These are phyloP conservation scores for Nesidiocoris tenuis DNA, from an alignment of 2,888 invertebrate species.

Conservation along the genomic window DNA sequence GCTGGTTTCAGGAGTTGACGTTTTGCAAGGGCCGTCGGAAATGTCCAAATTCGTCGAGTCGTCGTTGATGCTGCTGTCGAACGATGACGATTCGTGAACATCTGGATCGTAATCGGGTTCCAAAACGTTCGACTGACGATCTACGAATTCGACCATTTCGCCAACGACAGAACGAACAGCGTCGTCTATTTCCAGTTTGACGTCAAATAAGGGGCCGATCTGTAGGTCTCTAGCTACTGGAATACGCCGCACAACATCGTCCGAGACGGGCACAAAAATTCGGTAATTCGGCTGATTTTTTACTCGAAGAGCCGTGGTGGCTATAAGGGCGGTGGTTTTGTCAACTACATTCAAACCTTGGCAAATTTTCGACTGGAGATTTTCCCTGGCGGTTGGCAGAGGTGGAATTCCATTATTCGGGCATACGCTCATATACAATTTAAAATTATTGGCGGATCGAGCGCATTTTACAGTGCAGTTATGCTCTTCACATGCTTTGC, in stretches of 20 bases:
- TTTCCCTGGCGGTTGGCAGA: neutral
- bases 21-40: neutral
- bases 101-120: constrained; percentile 26
- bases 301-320: constrained; percentile 8
- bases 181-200: constrained; percentile 6
- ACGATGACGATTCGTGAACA: neutral
- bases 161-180: neutral
- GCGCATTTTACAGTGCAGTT: constrained; percentile 11
- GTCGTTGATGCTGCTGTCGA: neutral
- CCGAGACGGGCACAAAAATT: constrained; percentile 20
- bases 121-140: neutral
- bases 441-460: neutral
- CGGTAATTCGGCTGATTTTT: neutral
- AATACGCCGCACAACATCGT: neutral
- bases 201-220: neutral
- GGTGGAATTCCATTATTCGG: neutral
- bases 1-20: neutral
- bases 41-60: neutral
- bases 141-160: constrained; percentile 3
- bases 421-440: constrained; percentile 17
- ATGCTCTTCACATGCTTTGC: neutral
- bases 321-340: neutral
- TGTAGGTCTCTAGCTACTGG: neutral
- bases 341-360: constrained; percentile 1
- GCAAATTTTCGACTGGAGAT: neutral